Percentiles rank a stretch among this genome's conserved stretches.
phyloP scores from a whole-genome alignment of 2,888 invertebrate genomes.

The Leptinotarsa peninsularis region DNA sequence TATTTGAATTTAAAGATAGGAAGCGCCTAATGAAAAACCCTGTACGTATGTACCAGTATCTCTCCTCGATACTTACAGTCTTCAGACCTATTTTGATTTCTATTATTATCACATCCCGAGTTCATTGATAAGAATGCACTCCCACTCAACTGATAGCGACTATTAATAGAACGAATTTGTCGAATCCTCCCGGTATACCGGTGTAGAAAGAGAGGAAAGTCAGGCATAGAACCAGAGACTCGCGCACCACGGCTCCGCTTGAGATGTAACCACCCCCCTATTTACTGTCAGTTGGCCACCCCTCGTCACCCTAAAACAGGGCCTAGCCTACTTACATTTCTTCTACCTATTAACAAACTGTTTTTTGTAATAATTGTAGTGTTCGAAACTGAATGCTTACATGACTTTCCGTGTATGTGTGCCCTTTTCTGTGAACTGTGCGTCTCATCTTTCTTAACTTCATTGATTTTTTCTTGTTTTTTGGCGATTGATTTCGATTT shows the following conservation, averaged over 20 bases:
- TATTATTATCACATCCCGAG: no score
- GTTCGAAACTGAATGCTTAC: slow-evolving; percentile 43
- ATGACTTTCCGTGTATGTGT: slow-evolving; percentile 46
- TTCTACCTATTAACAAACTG: slow-evolving; percentile 45
- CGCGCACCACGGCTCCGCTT: slow-evolving; percentile 46
- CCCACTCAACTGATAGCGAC: background rate
- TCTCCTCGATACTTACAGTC: no score
- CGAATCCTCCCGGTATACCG: slow-evolving; percentile 34
- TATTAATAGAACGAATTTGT: slow-evolving; percentile 31
- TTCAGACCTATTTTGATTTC: no score
- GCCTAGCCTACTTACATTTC: slow-evolving; percentile 49
- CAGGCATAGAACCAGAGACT: slow-evolving; percentile 37
- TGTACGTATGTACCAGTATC: no score
- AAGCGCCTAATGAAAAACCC: no score
- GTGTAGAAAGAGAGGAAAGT: slow-evolving; percentile 36
- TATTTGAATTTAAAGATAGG: no score
- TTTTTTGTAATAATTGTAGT: slow-evolving; percentile 45
- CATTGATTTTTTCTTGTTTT: slow-evolving; percentile 54
- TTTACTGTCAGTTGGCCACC: slow-evolving; percentile 57
- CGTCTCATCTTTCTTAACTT: slow-evolving; percentile 46
- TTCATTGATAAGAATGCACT: no score
- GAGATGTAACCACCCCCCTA: slow-evolving; percentile 55
- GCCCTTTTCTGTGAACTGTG: slow-evolving; percentile 50
- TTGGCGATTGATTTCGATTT: slow-evolving; percentile 51
- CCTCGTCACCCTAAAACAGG: slow-evolving; percentile 50